Conservation (phyloP, 2,888 invertebrate genomes). For the Copidosoma aretas region DNA sequence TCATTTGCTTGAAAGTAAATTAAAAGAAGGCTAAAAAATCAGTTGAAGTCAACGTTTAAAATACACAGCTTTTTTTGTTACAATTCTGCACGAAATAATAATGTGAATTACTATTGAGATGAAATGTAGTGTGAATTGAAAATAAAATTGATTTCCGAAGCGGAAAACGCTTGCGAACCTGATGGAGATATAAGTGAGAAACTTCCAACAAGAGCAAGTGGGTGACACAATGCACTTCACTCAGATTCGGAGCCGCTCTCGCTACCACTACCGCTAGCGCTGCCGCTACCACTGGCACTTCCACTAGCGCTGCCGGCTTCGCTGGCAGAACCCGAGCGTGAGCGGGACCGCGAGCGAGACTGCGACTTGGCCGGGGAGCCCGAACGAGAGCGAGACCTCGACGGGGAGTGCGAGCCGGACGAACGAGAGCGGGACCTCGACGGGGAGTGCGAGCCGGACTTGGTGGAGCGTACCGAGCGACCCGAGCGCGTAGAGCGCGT, state of each 20-base stretch:
- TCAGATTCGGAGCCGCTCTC: constrained; percentile 48
- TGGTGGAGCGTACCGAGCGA: constrained; percentile 48
- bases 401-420: constrained; percentile 48
- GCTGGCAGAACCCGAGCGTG: constrained; percentile 53
- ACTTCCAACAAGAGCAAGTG: too few relatives aligned
- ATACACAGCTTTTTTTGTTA: too few relatives aligned
- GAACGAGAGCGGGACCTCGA: constrained; percentile 46
- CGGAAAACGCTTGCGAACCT: too few relatives aligned
- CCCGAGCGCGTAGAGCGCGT: constrained; percentile 47
- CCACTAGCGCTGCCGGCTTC: constrained; percentile 49
- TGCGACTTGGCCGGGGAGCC: constrained; percentile 44
- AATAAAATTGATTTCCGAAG: too few relatives aligned
- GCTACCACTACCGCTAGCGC: constrained; percentile 56
- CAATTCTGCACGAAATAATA: too few relatives aligned
- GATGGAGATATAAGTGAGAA: too few relatives aligned
- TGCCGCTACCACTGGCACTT: constrained; percentile 49
- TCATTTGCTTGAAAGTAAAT: too few relatives aligned
- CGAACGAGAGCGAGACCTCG: constrained; percentile 47
- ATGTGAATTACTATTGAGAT: too few relatives aligned
- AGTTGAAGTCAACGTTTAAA: too few relatives aligned
- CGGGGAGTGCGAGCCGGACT: constrained; percentile 49
- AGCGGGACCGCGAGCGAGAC: constrained; percentile 44
- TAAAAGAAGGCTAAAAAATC: too few relatives aligned
- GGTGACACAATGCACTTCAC: not conserved
- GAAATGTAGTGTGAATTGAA: too few relatives aligned